Evolutionary conservation across 2,888 invertebrate species (phyloP).

Genomic region (Oxyteleia sp.): DNA sequence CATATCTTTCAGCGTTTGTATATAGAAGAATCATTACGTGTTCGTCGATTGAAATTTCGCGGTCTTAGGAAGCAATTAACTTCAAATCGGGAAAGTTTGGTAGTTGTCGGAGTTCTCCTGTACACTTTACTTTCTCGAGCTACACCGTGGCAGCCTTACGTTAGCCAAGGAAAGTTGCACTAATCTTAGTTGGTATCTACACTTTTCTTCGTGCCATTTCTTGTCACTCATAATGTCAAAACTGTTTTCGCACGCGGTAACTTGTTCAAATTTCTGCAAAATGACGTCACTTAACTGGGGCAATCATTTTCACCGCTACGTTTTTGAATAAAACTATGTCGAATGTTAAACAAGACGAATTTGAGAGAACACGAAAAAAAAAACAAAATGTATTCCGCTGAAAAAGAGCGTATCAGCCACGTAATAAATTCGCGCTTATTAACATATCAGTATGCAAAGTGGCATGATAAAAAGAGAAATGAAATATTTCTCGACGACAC

Average conservation of each 20-base stretch:
- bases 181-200: constrained; percentile 51
- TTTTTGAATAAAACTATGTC: not conserved
- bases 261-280: constrained; percentile 36
- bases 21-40: constrained; percentile 81
- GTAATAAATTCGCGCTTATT: constrained; percentile 31
- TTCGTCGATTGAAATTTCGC: constrained; percentile 84
- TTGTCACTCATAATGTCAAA: constrained; percentile 65
- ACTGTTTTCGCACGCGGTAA: constrained; percentile 43
- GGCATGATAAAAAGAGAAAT: constrained; percentile 6
- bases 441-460: constrained; percentile 37
- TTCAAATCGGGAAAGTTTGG: constrained; percentile 85
- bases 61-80: constrained; percentile 85
- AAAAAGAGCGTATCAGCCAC: not conserved
- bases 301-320: not conserved
- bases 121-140: constrained; percentile 65
- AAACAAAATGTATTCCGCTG: not conserved
- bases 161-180: constrained; percentile 41
- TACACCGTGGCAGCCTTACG: constrained; percentile 45
- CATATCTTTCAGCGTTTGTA: constrained; percentile 69
- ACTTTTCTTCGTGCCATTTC: constrained; percentile 47
- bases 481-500: constrained; percentile 18
- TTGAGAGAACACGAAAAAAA: not conserved
- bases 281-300: constrained; percentile 24
- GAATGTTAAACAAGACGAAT: not conserved
- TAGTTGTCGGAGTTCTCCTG: constrained; percentile 76